Base-by-base conservation (phyloP, 1,140 invertebrate genomes). In the Drosophila novamexicana region DNA sequence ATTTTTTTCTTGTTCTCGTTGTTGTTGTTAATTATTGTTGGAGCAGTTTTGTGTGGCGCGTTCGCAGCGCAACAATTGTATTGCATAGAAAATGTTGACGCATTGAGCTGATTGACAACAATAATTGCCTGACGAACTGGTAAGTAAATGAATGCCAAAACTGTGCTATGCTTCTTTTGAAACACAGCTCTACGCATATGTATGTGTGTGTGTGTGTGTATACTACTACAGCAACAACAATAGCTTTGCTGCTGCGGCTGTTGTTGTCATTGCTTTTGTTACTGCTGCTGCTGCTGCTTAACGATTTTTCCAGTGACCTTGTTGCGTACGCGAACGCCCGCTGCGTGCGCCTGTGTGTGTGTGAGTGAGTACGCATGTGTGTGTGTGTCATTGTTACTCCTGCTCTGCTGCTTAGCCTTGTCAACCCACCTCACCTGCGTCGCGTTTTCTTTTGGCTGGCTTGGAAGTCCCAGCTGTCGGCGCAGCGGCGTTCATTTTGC, bases 241-340 rank as follows among this genome's bases (percentile, higher is more conserved):
- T 42, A 64, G 57, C 57, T 49, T 56, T 42, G 79, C 34, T 62
- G 72, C 58, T 68, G 63, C 44, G 12, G 32, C 32, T 40, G 36
- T 12, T 47, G 37, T 45, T 68, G 59, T 39, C 66, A 39, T 47
- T 66, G 53, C 57, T 69, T 36, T 78, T 73, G 67, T 91, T 80
- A 22, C 34, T 50, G 2, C 22, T 47, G 36, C 42, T 64, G 68
- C 54, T 66, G 53, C 69, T 54, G 56, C 73, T 77, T 92, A 92
- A 92, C 91, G 90, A 92, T 92, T 91, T 91, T 92, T 92, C 91
- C 91, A 92, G 84, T 92, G 90, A 92, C 91, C 91, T 92, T 92
- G 91, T 92, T 92, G 91, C 88, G 90, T 92, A 90, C 85, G 77
- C 85, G 64, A 76, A 56, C 75, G 78, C 77, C 79, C 72, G 77